These are phyloP conservation scores for Bugula neritina DNA, from an alignment of 2,888 invertebrate species.

Conservation along the genomic window DNA sequence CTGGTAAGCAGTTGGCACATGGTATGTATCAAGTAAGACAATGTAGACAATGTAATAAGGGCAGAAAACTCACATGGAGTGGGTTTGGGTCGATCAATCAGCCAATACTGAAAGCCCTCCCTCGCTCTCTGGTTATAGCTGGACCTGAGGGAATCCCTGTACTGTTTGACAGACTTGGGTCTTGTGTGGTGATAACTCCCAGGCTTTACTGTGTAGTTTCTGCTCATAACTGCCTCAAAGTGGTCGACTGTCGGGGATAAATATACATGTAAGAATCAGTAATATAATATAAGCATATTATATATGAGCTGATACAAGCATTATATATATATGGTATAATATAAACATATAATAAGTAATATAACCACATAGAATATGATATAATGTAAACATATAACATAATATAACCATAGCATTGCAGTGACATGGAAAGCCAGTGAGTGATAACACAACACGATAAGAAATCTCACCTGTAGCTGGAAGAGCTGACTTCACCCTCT, in stretches of 20 bases:
- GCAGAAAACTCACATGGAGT: constrained; percentile 40
- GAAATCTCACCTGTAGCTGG: constrained; percentile 14
- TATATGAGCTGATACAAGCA: not conserved
- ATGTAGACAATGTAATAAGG: no score
- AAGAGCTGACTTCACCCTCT: constrained; percentile 15
- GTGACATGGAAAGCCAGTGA: no score
- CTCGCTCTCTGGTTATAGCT: constrained; percentile 41
- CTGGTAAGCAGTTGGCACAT: no score
- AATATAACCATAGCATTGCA: no score
- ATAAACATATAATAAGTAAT: not conserved
- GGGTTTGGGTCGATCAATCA: constrained; percentile 44
- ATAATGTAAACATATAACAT: no score
- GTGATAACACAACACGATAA: no score
- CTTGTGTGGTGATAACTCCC: constrained; percentile 34
- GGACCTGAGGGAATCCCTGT: constrained; percentile 33
- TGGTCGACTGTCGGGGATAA: not conserved
- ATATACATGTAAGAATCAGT: not conserved
- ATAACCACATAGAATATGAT: no score
- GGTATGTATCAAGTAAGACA: no score
- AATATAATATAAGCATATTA: not conserved
- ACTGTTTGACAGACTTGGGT: constrained; percentile 31
- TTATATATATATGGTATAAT: not conserved
- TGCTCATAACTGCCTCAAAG: not conserved
- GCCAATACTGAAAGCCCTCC: constrained; percentile 48
- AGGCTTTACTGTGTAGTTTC: constrained; percentile 28